Percentiles rank a stretch among this genome's conserved stretches.
Evolutionary conservation across 2,113 vertebrate genomes (phyloP).

Genomic region (Arizona elegans): DNA sequence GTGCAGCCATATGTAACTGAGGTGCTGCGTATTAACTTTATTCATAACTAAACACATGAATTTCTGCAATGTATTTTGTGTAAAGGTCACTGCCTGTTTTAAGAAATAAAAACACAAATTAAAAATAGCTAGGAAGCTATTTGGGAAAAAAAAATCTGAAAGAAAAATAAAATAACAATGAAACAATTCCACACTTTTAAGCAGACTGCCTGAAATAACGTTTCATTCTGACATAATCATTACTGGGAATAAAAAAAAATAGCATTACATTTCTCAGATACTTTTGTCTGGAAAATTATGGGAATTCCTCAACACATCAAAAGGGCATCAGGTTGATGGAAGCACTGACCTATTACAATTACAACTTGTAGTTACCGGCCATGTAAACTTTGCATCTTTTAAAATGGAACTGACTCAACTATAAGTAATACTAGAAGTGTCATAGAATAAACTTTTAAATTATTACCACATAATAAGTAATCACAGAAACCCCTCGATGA

Average conservation of each 20-base stretch:
- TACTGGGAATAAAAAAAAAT: not conserved
- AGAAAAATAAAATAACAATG: not conserved
- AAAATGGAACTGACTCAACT: not conserved
- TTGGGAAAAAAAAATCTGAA: slow-evolving; percentile 8
- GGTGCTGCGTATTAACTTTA: not conserved
- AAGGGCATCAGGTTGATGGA: not conserved
- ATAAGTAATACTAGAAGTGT: not conserved
- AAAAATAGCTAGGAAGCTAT: not conserved
- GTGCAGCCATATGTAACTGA: not conserved
- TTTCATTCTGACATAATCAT: not conserved
- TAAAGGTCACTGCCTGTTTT: not conserved
- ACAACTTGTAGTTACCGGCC: too few species aligned
- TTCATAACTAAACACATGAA: slow-evolving; percentile 16
- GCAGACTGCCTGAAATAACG: not conserved
- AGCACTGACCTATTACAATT: not conserved
- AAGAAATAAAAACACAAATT: not conserved
- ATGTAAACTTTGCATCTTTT: not conserved
- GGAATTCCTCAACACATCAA: not conserved
- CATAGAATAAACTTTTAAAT: not conserved
- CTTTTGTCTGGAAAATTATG: not conserved
- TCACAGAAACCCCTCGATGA: not conserved
- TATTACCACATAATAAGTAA: not conserved
- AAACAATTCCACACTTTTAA: not conserved
- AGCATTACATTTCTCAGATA: not conserved
- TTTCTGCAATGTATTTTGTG: not conserved